A percentile compares a stretch with the other conserved stretches of the same genome.
Evolutionary conservation across 2,113 vertebrate genomes (phyloP).

Genomic region (Anarrhichthys ocellatus): DNA sequence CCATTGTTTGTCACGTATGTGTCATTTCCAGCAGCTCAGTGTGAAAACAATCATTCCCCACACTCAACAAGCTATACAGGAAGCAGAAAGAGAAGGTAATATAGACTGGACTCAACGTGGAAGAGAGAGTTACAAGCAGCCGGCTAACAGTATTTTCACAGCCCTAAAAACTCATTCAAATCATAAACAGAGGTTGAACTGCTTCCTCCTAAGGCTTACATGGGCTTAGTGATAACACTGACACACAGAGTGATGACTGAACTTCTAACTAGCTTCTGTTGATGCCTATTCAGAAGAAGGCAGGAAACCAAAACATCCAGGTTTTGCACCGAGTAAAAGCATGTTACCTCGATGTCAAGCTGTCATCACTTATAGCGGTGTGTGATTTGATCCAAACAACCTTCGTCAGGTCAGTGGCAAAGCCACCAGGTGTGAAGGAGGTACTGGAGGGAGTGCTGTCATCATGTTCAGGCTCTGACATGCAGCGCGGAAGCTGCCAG

Average conservation of each 20-base stretch:
- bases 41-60: conserved; percentile 53
- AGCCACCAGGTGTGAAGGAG: conserved; percentile 45
- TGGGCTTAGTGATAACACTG: conserved; percentile 6
- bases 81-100: conserved; percentile 33
- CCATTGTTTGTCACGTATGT: conserved; percentile 48
- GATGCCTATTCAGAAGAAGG: not conserved
- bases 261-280: not conserved
- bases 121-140: conserved; percentile 26
- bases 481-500: conserved; percentile 35
- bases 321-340: not conserved
- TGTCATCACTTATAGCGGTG: not conserved
- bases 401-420: conserved; percentile 5
- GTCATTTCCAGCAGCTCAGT: conserved; percentile 42
- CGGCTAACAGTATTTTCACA: conserved; percentile 12
- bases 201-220: not conserved
- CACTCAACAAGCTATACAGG: conserved; percentile 13
- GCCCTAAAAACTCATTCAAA: conserved; percentile 18
- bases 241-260: not conserved
- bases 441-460: conserved; percentile 28
- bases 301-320: not conserved
- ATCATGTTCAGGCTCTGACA: conserved; percentile 62
- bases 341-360: not conserved
- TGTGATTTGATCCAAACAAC: conserved; percentile 5
- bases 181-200: conserved; percentile 11
- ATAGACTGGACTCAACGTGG: not conserved